These are phyloP conservation scores for Dasyurus viverrinus DNA, from an alignment of 2,113 vertebrate genomes.

Conservation along the genomic window DNA sequence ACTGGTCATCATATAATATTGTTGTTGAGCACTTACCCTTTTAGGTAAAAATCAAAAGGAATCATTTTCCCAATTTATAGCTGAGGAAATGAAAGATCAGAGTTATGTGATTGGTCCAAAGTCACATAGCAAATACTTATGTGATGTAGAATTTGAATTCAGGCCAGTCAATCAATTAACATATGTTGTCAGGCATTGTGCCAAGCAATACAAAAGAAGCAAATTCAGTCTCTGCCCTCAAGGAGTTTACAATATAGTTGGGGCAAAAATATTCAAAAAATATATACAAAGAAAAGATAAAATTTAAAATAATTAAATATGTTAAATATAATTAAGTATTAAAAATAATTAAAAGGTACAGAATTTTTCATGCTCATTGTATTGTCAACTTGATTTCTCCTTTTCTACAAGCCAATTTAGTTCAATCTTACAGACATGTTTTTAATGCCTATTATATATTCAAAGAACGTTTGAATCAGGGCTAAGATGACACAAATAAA, in stretches of 20 bases:
- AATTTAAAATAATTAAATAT: not conserved
- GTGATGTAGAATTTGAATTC: not conserved
- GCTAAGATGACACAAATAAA: not conserved
- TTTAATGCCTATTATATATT: not conserved
- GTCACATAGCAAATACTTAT: not conserved
- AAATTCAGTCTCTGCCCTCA: not conserved
- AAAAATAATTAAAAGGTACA: not conserved
- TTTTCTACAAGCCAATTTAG: not conserved
- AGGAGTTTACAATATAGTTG: not conserved
- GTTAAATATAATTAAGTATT: not conserved
- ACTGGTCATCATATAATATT: too few species aligned
- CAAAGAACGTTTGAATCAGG: not conserved
- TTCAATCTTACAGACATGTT: not conserved
- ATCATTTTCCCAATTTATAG: not conserved
- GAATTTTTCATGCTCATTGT: not conserved
- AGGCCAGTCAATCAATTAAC: not conserved
- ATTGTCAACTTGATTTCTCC: not conserved
- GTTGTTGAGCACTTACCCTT: too few species aligned
- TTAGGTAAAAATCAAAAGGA: not conserved
- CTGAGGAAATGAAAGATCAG: not conserved
- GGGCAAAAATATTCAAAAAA: not conserved
- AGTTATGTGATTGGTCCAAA: not conserved
- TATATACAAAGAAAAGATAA: not conserved
- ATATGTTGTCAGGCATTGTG: not conserved
- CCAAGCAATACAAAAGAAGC: not conserved